Base-by-base conservation (phyloP, 2,113 vertebrate species). In the Forbesichthys agassizii region DNA sequence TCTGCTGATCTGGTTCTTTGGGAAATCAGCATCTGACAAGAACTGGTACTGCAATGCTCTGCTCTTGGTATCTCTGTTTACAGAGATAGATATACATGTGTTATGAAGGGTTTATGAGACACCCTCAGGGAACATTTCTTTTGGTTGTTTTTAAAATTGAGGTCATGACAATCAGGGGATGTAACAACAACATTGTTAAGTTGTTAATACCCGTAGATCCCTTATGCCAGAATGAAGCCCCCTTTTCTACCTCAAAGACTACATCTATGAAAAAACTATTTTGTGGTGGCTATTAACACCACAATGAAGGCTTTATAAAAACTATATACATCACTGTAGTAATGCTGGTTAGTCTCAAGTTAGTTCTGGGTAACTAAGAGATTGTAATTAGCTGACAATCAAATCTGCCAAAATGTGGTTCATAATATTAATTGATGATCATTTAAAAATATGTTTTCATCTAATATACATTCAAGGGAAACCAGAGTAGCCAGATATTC, bases 121-220 rank as follows among this genome's bases (percentile, higher is more conserved):
- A 61, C 79, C 75, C 79, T 86, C 80, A 80, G 73, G 68, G 75
- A 71, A 69, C n/a, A 42, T 6, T 6, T 42, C 42, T 64, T 27
- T n/a, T 7, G 36, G 33, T 9, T 68, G 42, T 75, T 74, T 68
- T 76, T 86, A 58, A 74, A 72, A 79, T 69, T 14, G 47, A 68
- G 66, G 64, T 80, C 74, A 78, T 66, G 86, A 90, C 88, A 89
- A 89, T 92, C 86, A 86, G 74, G 72, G 65, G 62, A 85, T 11
- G 6, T 77, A 75, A 61, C 54, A 64, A 69, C 72, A 77, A 85
- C 78, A 73, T 69, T 54, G 74, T 75, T 69, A 88, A 84, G 83
- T 83, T 84, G 84, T 73, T 57, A 71, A 86, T 62, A 66, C 71
- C 78, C 62, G 68, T 9, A 75, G 73, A 81, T 82, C 75, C 74